Evolutionary conservation across 2,113 vertebrate species (phyloP), one percentile per base, ranked within the genome.

Genomic region (Pterocles burchelli): DNA sequence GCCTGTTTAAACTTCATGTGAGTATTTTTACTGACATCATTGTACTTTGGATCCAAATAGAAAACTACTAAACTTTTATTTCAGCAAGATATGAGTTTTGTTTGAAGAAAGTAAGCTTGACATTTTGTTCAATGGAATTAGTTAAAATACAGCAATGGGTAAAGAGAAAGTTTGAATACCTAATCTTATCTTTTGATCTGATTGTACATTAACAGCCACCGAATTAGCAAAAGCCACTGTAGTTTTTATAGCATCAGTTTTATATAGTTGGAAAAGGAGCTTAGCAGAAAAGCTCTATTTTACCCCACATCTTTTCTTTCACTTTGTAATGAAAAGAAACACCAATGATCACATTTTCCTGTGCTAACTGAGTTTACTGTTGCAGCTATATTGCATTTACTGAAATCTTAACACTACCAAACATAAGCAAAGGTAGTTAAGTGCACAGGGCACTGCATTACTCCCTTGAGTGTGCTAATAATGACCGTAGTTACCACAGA

Each of bases 121-220:
- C 3, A 2, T 66, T 31, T 78, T 78, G 28, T 88, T 66, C 88
- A 36, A 59, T 74, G 46, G 34, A 76, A 79, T 65, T 89, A 62
- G n/a, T 70, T 85, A 58, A 80, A 88, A 71, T 57, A 61, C 10
- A 75, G 54, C n/a, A 85, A 14, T 33, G 41, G 7, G 26, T 45
- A 88, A 85, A 72, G 46, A 84, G 55, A 68, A 94, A 78, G 68
- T 78, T 90, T 74, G 85, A 89, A 88, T 58, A 77, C 55, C 49
- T 94, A 58, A 65, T 93, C 70, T 91, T 75, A 48, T 19, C 84
- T 96, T 96, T 96, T 96, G 85, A 91, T 90, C 88, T 87, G 33
- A 67, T 26, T 92, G 65, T 88, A 85, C 94, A 91, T 96, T 91
- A 96, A 63, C 33, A 84, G 45, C 22, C 63, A 74, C 25, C 18